Conservation (phyloP, 2,797 vertebrate genomes). For the Limnodromus scolopaceus region DNA sequence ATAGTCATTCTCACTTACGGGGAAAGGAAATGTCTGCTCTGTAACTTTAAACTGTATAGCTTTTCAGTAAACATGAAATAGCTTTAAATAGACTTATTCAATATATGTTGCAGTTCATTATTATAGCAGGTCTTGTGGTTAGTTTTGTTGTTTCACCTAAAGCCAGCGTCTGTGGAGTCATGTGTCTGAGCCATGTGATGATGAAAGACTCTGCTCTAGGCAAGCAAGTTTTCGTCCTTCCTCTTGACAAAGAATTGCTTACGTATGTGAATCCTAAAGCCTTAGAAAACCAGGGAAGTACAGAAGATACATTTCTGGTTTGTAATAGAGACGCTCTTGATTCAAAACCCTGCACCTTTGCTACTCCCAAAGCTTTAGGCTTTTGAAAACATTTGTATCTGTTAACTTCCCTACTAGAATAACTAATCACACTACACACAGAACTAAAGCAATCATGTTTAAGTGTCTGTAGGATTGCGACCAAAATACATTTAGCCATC, state of each 20-base stretch:
- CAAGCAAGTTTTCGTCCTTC: constrained; percentile 17
- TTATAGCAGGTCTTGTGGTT: neutral
- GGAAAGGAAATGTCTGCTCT: neutral
- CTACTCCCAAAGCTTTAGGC: neutral
- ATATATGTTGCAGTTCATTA: neutral
- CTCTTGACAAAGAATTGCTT: constrained; percentile 5
- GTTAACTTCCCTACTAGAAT: neutral
- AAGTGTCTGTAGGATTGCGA: neutral
- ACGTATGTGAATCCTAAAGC: neutral
- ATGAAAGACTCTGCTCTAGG: neutral
- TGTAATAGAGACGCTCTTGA: neutral
- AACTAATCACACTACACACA: neutral
- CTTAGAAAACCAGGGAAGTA: neutral
- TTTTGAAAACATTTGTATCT: neutral
- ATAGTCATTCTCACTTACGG: neutral
- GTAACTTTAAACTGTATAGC: neutral
- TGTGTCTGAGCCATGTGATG: neutral
- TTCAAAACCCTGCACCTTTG: neutral
- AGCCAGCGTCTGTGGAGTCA: neutral
- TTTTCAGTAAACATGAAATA: neutral
- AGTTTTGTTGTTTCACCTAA: neutral
- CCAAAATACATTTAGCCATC: neutral
- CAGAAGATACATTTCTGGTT: neutral
- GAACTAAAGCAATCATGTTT: neutral
- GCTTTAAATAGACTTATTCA: neutral